Conservation (phyloP, 1,140 invertebrate genomes). For the Drosophila novamexicana region DNA sequence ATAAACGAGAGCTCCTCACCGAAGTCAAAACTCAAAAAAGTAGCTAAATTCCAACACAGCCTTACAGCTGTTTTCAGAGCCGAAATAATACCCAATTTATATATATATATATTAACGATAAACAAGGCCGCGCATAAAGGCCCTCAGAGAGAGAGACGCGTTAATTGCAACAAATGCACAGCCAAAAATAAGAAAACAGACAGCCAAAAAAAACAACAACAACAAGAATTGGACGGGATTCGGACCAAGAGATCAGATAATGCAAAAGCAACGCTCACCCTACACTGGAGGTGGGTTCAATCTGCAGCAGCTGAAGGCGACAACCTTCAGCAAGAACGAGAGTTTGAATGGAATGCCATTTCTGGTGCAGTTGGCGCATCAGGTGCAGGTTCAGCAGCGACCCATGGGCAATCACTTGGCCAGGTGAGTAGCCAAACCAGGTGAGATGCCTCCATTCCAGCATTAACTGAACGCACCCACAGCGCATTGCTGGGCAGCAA, state of each 20-base stretch:
- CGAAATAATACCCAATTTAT: background rate
- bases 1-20: constrained; percentile 13
- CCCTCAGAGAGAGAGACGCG: no score
- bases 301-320: constrained; percentile 37
- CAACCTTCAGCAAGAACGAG: constrained; percentile 9
- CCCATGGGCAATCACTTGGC: constrained; percentile 3
- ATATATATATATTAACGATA: constrained; percentile 8
- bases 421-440: constrained; percentile 17
- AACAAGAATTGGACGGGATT: background rate
- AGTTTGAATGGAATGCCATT: constrained; percentile 55
- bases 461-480: background rate
- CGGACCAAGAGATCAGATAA: constrained; percentile 6
- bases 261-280: constrained; percentile 63
- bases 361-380: constrained; percentile 23
- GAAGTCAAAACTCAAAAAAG: constrained; percentile 23
- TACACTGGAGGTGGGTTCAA: constrained; percentile 52
- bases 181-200: constrained; percentile 1
- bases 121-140: background rate
- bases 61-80: constrained; percentile 18
- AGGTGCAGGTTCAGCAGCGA: constrained; percentile 33
- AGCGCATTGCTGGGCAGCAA: constrained; percentile 1
- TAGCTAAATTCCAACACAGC: constrained; percentile 51
- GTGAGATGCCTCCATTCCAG: no score
- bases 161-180: background rate
- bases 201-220: no score